These are phyloP conservation scores for Sardinella longiceps DNA, from an alignment of 2,797 vertebrate species.

Conservation along the genomic window DNA sequence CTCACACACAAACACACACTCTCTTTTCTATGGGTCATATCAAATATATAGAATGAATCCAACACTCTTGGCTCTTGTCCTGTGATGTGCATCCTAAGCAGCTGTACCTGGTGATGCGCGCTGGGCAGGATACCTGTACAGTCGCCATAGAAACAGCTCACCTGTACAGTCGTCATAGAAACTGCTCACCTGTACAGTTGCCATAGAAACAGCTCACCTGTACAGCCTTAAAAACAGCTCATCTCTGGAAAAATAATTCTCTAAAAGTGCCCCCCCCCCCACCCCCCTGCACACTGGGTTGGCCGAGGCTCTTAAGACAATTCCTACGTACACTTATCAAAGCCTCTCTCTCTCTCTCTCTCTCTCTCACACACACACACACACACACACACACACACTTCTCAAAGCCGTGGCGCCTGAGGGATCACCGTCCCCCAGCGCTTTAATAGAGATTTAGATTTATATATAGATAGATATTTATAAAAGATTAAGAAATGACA, in stretches of 20 bases:
- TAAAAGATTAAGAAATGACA: conserved; percentile 99
- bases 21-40: conserved; percentile 97
- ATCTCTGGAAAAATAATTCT: conserved; percentile 99
- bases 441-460: not conserved
- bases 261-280: conserved; percentile 99
- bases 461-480: conserved; percentile 75
- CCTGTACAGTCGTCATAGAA: conserved; percentile 44
- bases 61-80: conserved; percentile 96
- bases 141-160: conserved; percentile 95
- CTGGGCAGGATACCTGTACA: conserved; percentile 82
- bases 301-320: conserved; percentile 89
- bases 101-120: conserved; percentile 87
- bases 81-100: conserved; percentile 95
- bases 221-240: conserved; percentile 99
- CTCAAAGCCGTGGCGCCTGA: too few species aligned
- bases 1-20: conserved; percentile 58
- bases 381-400: too few species aligned
- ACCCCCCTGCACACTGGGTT: too few species aligned
- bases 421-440: too few species aligned
- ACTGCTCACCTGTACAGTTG: conserved; percentile 95
- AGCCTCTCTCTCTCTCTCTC: too few species aligned
- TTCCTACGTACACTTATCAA: conserved; percentile 87
- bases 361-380: too few species aligned
- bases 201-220: conserved; percentile 79
- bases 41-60: conserved; percentile 99